phyloP scores from a whole-genome alignment of 37 sponge, comb jelly and placozoan species.

The Theonella swinhoei region DNA sequence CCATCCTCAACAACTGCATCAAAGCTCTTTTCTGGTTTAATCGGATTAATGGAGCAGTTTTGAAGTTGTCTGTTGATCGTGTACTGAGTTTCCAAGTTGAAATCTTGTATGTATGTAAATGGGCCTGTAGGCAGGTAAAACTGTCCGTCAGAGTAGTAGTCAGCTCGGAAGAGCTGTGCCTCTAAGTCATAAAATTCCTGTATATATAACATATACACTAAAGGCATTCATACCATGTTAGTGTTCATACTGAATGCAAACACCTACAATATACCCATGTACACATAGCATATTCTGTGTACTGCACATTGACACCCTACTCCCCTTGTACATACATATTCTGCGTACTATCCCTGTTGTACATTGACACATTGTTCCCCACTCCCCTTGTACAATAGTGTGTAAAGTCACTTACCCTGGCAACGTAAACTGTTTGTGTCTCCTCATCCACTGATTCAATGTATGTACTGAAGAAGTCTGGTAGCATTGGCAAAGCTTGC shows the following conservation, averaged over 20 bases:
- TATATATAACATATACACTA: background rate
- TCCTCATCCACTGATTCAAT: conserved; percentile 11
- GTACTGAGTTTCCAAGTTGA: conserved; percentile 44
- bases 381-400: too few species aligned
- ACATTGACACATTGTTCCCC: too few species aligned
- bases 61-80: conserved; percentile 9
- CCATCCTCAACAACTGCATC: conserved; percentile 19
- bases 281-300: background rate
- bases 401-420: conserved; percentile 3
- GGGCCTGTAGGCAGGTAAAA: background rate
- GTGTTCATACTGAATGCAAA: background rate
- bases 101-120: conserved; percentile 46
- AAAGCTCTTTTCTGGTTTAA: background rate
- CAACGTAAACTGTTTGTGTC: background rate
- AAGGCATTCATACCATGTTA: background rate
- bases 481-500: conserved; percentile 29
- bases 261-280: background rate
- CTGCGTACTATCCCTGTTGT: too few species aligned
- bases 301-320: too few species aligned
- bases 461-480: conserved; percentile 22
- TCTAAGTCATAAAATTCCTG: conserved; percentile 37
- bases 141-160: background rate
- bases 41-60: conserved; percentile 16
- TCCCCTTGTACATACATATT: too few species aligned
- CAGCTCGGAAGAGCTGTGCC: conserved; percentile 32